Percentiles rank a stretch among this genome's conserved stretches.
Evolutionary conservation across 2,113 vertebrate species (phyloP).

Genomic region (Paramormyrops kingsleyae): DNA sequence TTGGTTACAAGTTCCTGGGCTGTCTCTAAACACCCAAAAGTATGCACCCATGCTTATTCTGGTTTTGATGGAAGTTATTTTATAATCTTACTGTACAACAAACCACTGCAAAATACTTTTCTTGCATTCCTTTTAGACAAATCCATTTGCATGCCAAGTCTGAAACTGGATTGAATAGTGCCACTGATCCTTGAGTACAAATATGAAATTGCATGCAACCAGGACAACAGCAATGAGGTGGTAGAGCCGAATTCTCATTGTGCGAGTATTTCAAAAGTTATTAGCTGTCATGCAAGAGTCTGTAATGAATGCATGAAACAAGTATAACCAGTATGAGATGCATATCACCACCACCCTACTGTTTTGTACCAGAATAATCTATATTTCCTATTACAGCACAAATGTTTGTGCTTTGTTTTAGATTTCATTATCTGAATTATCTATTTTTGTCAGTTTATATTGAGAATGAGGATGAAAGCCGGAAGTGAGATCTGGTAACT

Average conservation of each 20-base stretch:
- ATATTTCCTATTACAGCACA: not conserved
- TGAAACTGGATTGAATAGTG: not conserved
- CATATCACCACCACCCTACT: not conserved
- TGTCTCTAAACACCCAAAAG: not conserved
- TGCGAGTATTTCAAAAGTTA: not conserved
- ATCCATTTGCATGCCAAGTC: not conserved
- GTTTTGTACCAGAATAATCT: not conserved
- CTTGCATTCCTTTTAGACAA: not conserved
- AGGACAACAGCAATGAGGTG: not conserved
- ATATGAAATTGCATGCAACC: not conserved
- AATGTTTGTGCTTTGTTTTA: not conserved
- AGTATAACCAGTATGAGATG: not conserved
- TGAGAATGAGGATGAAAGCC: not conserved
- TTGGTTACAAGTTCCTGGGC: not conserved
- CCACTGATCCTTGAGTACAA: not conserved
- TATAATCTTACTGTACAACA: not conserved
- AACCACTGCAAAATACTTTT: not conserved
- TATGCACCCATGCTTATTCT: not conserved
- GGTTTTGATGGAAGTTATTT: not conserved
- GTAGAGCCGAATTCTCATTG: not conserved
- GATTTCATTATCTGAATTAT: not conserved
- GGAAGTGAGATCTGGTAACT: not conserved
- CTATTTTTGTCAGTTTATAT: not conserved
- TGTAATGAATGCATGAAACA: conserved; percentile 1
- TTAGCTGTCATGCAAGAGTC: not conserved